phyloP scores from a whole-genome alignment of 2,888 invertebrate genomes.

The Merodon equestris region DNA sequence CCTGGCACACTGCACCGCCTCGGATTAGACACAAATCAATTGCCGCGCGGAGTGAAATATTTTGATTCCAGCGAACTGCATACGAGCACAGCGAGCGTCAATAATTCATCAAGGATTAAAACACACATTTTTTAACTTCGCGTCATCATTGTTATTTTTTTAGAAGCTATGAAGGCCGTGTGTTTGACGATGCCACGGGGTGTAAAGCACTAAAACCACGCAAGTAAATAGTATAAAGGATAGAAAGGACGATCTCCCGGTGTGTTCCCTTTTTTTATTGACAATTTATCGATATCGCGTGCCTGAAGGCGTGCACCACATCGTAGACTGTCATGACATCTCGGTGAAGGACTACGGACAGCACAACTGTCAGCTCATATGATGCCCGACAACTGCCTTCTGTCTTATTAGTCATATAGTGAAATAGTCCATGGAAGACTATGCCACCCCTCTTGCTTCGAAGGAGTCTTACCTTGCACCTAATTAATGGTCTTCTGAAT shows the following conservation, averaged over 20 bases:
- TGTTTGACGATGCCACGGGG: too few species aligned
- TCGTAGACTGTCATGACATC: background rate
- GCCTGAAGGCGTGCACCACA: slow-evolving; percentile 27
- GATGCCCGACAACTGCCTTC: background rate
- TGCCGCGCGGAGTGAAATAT: slow-evolving; percentile 53
- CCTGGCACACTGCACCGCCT: background rate
- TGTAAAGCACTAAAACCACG: too few species aligned
- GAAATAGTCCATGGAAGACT: background rate
- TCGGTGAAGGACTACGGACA: background rate
- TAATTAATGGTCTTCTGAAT: slow-evolving; percentile 36
- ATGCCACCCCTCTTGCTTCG: background rate
- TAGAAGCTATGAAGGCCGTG: too few species aligned
- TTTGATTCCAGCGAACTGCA: slow-evolving; percentile 58
- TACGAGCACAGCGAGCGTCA: slow-evolving; percentile 34
- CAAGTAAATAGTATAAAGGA: too few species aligned
- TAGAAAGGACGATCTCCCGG: too few species aligned
- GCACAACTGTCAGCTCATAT: background rate
- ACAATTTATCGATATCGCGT: slow-evolving; percentile 56
- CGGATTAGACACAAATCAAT: slow-evolving; percentile 60
- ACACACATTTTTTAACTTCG: background rate
- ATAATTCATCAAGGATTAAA: slow-evolving; percentile 58
- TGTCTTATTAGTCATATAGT: slow-evolving; percentile 7
- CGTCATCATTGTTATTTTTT: too few species aligned
- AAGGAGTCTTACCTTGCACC: slow-evolving; percentile 15
- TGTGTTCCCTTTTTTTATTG: slow-evolving; percentile 22